phyloP scores from a whole-genome alignment of 2,797 vertebrate species.

The Eleutherodactylus coqui region DNA sequence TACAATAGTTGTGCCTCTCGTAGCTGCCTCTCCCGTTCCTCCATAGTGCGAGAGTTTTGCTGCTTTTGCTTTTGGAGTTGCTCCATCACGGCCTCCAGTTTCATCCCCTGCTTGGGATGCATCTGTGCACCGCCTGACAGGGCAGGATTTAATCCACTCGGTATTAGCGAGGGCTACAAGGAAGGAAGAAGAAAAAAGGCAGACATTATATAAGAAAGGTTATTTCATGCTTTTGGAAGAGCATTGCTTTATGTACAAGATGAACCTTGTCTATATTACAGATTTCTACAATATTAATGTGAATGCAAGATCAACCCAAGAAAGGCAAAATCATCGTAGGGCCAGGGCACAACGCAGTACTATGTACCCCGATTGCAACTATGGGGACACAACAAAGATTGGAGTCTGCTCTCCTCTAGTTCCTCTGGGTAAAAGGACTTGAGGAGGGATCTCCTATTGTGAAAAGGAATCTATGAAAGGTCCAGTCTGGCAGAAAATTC shows the following conservation, averaged over 20 bases:
- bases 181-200: constrained; percentile 59
- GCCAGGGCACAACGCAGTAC: too few species aligned
- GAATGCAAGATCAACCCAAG: not conserved
- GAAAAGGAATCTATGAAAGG: too few species aligned
- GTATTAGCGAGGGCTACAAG: constrained; percentile 70
- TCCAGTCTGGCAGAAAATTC: too few species aligned
- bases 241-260: not conserved
- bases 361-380: too few species aligned
- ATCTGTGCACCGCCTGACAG: constrained; percentile 68
- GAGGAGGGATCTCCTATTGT: too few species aligned
- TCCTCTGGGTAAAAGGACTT: too few species aligned
- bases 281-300: too few species aligned
- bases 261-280: not conserved
- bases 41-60: constrained; percentile 86
- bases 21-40: constrained; percentile 81
- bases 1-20: constrained; percentile 87
- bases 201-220: not conserved
- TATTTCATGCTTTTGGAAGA: not conserved
- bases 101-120: constrained; percentile 80
- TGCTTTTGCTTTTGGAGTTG: constrained; percentile 90
- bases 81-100: constrained; percentile 89
- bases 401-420: too few species aligned
- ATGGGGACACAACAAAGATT: too few species aligned
- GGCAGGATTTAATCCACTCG: constrained; percentile 68
- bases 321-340: not conserved